Evolutionary conservation across 2,797 vertebrate species (phyloP).

Genomic region (Xiphorhynchus erythropygius): DNA sequence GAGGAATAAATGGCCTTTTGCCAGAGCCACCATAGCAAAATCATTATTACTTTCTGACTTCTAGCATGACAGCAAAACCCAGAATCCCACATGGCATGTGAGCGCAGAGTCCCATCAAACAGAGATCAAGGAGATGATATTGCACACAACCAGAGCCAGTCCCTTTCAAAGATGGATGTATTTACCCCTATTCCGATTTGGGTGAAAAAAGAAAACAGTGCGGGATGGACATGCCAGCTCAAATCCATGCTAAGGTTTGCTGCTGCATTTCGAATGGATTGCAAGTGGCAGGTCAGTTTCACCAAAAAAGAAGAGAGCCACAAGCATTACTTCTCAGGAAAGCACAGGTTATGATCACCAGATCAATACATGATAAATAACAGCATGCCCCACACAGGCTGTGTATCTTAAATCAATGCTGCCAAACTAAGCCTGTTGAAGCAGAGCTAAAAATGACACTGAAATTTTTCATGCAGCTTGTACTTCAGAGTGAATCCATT

Average conservation of each 20-base stretch:
- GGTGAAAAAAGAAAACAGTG: background rate
- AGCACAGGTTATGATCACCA: background rate
- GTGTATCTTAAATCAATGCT: background rate
- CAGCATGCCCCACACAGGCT: background rate
- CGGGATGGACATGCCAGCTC: background rate
- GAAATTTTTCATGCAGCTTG: background rate
- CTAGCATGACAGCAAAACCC: background rate
- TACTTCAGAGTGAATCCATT: background rate
- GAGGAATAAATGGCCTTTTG: constrained; percentile 5
- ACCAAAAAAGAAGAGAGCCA: background rate
- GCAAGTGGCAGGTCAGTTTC: background rate
- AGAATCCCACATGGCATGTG: background rate
- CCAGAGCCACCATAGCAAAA: background rate
- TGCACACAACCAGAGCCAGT: background rate
- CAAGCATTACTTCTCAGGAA: background rate
- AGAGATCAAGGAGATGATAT: background rate
- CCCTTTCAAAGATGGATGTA: background rate
- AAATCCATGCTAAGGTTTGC: background rate
- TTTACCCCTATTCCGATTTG: background rate
- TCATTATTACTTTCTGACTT: background rate
- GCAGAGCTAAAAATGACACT: constrained; percentile 1
- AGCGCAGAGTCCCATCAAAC: background rate
- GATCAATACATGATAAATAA: constrained; percentile 29
- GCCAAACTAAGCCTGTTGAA: background rate
- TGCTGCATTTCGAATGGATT: background rate